Evolutionary conservation across 2,113 vertebrate species (phyloP).

Genomic region (Prunella himalayana): DNA sequence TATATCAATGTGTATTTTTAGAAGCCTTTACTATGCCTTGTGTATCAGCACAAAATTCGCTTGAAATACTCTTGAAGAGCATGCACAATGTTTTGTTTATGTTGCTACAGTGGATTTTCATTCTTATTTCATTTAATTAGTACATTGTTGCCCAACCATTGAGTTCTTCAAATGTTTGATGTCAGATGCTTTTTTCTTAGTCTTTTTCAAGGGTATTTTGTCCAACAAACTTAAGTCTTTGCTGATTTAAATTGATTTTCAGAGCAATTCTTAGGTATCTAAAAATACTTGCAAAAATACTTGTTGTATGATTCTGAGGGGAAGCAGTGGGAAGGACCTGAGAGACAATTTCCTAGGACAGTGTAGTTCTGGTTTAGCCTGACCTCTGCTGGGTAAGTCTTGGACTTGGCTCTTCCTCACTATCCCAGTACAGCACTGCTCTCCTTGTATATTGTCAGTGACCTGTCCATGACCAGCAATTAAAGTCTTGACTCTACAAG

Average conservation of each 20-base stretch:
- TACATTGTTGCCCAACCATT: background rate
- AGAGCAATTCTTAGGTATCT: background rate
- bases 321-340: background rate
- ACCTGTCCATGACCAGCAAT: background rate
- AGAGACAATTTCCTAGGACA: background rate
- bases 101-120: background rate
- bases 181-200: background rate
- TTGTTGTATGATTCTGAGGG: background rate
- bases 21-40: background rate
- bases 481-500: background rate
- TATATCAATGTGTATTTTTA: background rate
- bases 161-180: background rate
- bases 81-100: background rate
- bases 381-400: slow-evolving; percentile 35
- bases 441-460: background rate
- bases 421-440: background rate
- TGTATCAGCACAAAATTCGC: background rate
- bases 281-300: background rate
- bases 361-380: slow-evolving; percentile 24
- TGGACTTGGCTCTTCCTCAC: background rate
- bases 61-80: background rate
- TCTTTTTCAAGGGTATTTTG: background rate
- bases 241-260: background rate
- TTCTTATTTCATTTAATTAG: background rate
- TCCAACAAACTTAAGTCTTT: background rate